A percentile compares a stretch with the other conserved stretches of the same genome.
Conservation (phyloP, 2,888 invertebrate species). For the Agrochola circellaris region DNA sequence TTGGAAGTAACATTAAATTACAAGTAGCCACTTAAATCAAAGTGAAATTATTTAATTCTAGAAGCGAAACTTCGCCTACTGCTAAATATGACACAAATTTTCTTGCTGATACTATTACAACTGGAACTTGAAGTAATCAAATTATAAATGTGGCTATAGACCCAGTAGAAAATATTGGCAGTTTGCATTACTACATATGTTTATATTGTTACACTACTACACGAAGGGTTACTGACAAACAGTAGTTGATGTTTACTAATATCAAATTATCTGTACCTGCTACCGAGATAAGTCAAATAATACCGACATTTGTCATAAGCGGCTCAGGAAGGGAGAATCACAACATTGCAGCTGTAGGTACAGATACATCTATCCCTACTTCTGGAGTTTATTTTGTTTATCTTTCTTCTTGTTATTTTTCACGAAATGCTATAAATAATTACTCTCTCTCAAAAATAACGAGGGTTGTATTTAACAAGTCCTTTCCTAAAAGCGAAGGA, state of each 20-base stretch:
- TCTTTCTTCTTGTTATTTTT: constrained; percentile 10
- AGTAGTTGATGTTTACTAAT: constrained; percentile 41
- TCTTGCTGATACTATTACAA: neutral
- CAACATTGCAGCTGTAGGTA: constrained; percentile 24
- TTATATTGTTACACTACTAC: constrained; percentile 1
- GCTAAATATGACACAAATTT: constrained; percentile 24
- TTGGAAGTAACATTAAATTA: constrained; percentile 37
- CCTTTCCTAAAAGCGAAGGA: constrained; percentile 16
- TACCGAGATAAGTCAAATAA: constrained; percentile 49
- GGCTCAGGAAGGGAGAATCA: constrained; percentile 40
- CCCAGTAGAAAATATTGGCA: neutral
- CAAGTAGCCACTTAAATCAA: constrained; percentile 45
- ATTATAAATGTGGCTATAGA: neutral
- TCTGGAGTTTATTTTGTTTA: constrained; percentile 19
- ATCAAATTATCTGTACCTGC: constrained; percentile 14
- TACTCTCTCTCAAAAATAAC: constrained; percentile 6
- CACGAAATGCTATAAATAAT: neutral
- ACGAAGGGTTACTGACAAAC: constrained; percentile 1
- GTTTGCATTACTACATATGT: neutral
- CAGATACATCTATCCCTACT: neutral
- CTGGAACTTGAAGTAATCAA: neutral
- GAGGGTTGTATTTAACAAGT: constrained; percentile 1
- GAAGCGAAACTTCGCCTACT: constrained; percentile 32
- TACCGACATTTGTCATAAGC: constrained; percentile 57
- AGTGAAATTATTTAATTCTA: constrained; percentile 29